Evolutionary conservation across 2,113 vertebrate genomes (phyloP), one percentile per base, ranked within the genome.

Genomic region (Nicator chloris): DNA sequence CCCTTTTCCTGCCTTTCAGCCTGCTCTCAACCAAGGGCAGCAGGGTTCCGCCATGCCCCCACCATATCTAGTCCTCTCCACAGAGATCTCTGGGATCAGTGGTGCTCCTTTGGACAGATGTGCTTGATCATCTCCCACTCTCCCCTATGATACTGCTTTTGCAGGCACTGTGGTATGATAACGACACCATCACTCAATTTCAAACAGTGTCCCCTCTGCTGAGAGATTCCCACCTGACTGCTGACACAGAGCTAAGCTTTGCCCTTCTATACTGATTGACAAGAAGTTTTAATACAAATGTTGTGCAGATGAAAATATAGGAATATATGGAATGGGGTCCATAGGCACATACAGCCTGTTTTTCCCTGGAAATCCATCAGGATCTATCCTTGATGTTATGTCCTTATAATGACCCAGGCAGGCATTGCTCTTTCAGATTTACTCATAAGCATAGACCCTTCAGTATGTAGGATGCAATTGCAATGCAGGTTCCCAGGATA

Each of bases 381-480:
- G 51, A 78, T 18, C 33, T 16, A 45, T 75, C 60, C 44, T 59
- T 86, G 50, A 24, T 0, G 0, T 70, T 65, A 40, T 1, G 16
- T 42, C 24, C 60, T 11, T 53, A 39, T 17, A 61, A 57, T 0
- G 0, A 19, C 15, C n/a, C 59, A 72, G 37, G 20, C 35, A 70
- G 57, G 39, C 39, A 57, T 3, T 11, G 24, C 33, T 13, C 31
- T 31, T 66, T 47, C 61, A 71, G 53, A 50, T 35, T 69, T 75
- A 42, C 28, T 56, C 60, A 16, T 51, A 44, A 44, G n/a, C 37
- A 28, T 7, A 68, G 27, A 7, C 51, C 47, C 51, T 90, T 68
- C 1, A 4, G 33, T 35, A 40, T 4, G 35, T 13, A 31, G 20
- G 28, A 59, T 5, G 0, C 14, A 56, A 76, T 10, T 28, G 33